Evolutionary conservation across 2,113 vertebrate species (phyloP).

Genomic region (Cyanoderma ruficeps): DNA sequence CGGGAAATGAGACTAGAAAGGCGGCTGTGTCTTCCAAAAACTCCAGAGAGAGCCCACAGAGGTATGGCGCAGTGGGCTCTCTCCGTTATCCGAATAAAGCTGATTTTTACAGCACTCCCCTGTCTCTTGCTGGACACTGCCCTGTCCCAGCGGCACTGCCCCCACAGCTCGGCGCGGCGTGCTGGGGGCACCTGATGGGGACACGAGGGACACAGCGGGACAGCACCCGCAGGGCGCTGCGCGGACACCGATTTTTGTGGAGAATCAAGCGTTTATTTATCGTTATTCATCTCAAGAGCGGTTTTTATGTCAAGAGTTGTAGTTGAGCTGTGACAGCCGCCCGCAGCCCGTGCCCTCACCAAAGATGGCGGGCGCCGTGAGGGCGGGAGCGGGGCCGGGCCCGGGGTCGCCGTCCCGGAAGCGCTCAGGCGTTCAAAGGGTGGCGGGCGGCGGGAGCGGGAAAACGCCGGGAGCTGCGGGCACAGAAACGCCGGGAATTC

Average conservation of each 20-base stretch:
- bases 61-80: too few species aligned
- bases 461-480: not conserved
- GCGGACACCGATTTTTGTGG: too few species aligned
- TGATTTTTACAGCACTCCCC: not conserved
- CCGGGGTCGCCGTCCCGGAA: not conserved
- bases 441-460: not conserved
- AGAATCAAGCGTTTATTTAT: rapidly evolving
- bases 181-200: not conserved
- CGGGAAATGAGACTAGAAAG: not conserved
- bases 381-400: not conserved
- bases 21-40: not conserved
- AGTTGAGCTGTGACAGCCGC: rapidly evolving
- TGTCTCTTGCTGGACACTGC: not conserved
- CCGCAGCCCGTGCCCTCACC: not conserved
- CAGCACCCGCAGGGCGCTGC: not conserved
- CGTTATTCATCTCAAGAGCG: not conserved
- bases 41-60: not conserved
- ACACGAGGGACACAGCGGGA: not conserved
- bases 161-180: not conserved
- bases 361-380: not conserved
- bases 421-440: not conserved
- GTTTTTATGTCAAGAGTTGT: not conserved
- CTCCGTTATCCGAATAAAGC: not conserved
- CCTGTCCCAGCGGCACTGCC: not conserved
- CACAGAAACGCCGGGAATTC: not conserved